phyloP scores from a whole-genome alignment of 1,140 invertebrate species.

The Campoletis sonorensis region DNA sequence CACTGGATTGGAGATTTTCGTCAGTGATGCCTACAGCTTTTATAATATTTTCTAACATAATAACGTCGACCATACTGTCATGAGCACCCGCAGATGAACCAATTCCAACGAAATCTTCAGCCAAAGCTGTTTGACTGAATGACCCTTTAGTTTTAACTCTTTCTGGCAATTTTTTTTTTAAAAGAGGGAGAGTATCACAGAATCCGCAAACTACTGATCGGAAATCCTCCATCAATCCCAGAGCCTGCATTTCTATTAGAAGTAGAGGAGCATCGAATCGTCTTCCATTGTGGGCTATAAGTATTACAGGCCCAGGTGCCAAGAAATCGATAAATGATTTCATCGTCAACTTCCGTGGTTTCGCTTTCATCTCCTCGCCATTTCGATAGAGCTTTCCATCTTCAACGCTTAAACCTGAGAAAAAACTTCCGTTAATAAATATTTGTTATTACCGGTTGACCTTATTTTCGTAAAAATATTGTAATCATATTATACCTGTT shows the following conservation, averaged over 20 bases:
- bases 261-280: conserved; percentile 3
- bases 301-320: not conserved
- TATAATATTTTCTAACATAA: conserved; percentile 16
- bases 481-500: conserved; percentile 1
- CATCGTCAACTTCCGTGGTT: not conserved
- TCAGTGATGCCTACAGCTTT: conserved; percentile 4
- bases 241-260: not conserved
- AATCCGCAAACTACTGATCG: not conserved
- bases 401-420: not conserved
- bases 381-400: not conserved
- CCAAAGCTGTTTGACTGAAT: conserved; percentile 1
- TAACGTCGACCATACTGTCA: not conserved
- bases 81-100: conserved; percentile 9
- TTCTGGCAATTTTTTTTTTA: not conserved
- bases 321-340: conserved; percentile 5
- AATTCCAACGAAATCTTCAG: conserved; percentile 20
- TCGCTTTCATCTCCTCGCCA: not conserved
- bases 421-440: not conserved
- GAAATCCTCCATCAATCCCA: not conserved
- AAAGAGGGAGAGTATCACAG: not conserved
- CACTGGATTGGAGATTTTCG: not conserved
- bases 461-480: no score
- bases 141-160: not conserved
- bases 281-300: not conserved
- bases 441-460: not conserved